Conservation (phyloP, 1,140 invertebrate species). For the Melipona quadrifasciata region DNA sequence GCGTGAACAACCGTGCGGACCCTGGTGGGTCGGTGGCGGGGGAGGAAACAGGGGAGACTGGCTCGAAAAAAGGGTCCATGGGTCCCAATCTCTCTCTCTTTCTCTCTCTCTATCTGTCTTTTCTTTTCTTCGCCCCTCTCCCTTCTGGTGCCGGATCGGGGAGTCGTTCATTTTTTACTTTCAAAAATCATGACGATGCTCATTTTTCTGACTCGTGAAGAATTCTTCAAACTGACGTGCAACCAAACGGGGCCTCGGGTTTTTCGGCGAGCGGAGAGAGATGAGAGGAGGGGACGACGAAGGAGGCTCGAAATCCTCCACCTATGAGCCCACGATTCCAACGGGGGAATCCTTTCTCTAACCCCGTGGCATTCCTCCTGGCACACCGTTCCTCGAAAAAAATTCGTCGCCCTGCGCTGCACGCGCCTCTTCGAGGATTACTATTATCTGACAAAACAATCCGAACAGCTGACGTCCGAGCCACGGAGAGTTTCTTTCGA, state of each 20-base stretch:
- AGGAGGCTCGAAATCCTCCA: constrained; percentile 67
- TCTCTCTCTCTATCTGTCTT: background rate
- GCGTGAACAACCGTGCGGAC: constrained; percentile 53
- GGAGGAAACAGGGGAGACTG: constrained; percentile 45
- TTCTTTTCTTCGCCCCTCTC: background rate
- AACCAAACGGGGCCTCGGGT: constrained; percentile 76
- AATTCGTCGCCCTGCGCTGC: background rate
- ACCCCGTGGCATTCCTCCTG: constrained; percentile 48
- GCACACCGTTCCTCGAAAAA: constrained; percentile 38
- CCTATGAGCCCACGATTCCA: constrained; percentile 58
- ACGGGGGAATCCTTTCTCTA: constrained; percentile 53
- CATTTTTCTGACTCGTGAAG: constrained; percentile 82
- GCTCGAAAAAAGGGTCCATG: constrained; percentile 63
- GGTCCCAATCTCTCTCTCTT: constrained; percentile 29
- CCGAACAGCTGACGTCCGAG: background rate
- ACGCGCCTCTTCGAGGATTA: background rate
- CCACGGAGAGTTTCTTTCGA: background rate
- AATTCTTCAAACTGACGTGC: constrained; percentile 82
- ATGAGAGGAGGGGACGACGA: background rate
- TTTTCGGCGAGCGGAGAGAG: constrained; percentile 56
- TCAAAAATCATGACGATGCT: constrained; percentile 83
- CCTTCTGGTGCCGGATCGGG: constrained; percentile 19
- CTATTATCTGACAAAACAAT: constrained; percentile 10
- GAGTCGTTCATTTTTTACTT: constrained; percentile 81
- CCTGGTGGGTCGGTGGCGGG: constrained; percentile 40